Base-by-base conservation (phyloP, 2,113 vertebrate genomes). In the Crotalus viridis region DNA sequence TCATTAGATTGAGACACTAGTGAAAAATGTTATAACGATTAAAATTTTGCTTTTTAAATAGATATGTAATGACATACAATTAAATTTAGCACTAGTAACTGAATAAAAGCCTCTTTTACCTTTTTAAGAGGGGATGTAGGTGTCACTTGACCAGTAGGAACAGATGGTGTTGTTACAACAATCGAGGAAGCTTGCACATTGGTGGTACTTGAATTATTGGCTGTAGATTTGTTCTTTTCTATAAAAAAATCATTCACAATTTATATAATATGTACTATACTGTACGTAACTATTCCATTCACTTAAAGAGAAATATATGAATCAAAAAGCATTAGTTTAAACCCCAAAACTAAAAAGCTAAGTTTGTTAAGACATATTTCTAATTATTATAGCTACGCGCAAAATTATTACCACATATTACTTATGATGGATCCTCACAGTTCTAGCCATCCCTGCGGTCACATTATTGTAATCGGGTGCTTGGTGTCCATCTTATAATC, bases 81-180 rank as follows among this genome's bases (percentile, higher is more conserved):
- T 59, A 26, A 43, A 33, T 3, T 0, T 69, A 12, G 93, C 85
- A 88, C 1, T 92, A 91, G 89, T 39, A 94, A 5, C 95, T 89
- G 89, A 2, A 1, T 81, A 10, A 88, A 91, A 92, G 51, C 93
- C 64, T 94, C 10, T 93, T 95, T 95, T 99, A 99, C 99, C 99
- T 99, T 99, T 96, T 99, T 99, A 88, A 98, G 90, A 86, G 99
- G 99, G 85, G 99, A 99, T n/a, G 98, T 97, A 93, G 99, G 99
- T 92, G 98, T 98, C 93, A 98, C 97, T 96, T 98, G 99, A 94
- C 98, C 98, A 95, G 98, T 97, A 0, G 98, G 98, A 94, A 98
- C 97, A 4, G 99, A 97, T 95, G 99, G 97, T 0, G 98, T 96
- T 88, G 95, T 97, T 88, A 98, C 97, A 54, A 98, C 97, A 94